These are phyloP conservation scores for Lacerta agilis DNA, from an alignment of 2,797 vertebrate species.

Conservation along the genomic window DNA sequence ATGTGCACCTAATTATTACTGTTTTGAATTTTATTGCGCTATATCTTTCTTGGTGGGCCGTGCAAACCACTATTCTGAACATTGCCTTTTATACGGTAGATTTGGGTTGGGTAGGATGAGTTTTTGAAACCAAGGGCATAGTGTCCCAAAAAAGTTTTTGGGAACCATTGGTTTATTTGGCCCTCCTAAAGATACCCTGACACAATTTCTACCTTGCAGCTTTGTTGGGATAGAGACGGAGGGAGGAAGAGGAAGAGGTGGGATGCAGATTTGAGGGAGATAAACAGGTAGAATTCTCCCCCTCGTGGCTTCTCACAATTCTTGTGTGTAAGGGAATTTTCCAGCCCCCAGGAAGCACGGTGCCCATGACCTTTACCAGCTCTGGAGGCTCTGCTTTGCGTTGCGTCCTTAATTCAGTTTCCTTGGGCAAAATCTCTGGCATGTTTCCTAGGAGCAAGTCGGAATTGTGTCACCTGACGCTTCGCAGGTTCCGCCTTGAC, in stretches of 20 bases:
- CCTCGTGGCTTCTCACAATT: neutral
- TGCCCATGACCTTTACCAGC: neutral
- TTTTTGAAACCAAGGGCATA: too few relatives aligned
- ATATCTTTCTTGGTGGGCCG: too few relatives aligned
- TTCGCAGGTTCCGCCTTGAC: neutral
- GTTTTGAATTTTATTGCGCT: too few relatives aligned
- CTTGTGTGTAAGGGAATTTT: neutral
- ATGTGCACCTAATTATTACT: too few relatives aligned
- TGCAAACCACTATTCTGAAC: too few relatives aligned
- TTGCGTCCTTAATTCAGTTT: neutral
- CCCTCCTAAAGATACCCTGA: neutral
- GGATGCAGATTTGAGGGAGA: neutral
- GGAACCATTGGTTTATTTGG: neutral
- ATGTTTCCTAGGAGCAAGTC: neutral
- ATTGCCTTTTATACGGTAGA: too few relatives aligned
- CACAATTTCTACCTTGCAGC: neutral
- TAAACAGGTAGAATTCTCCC: neutral
- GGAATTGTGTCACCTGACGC: conserved; percentile 12
- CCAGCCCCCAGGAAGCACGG: neutral
- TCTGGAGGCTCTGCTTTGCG: neutral
- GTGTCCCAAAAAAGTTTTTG: too few relatives aligned
- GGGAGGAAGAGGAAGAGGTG: neutral
- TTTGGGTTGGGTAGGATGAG: too few relatives aligned
- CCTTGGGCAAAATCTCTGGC: conserved; percentile 11
- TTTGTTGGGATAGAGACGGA: neutral